phyloP scores from a whole-genome alignment of 2,888 invertebrate genomes.

The Carabus problematicus region DNA sequence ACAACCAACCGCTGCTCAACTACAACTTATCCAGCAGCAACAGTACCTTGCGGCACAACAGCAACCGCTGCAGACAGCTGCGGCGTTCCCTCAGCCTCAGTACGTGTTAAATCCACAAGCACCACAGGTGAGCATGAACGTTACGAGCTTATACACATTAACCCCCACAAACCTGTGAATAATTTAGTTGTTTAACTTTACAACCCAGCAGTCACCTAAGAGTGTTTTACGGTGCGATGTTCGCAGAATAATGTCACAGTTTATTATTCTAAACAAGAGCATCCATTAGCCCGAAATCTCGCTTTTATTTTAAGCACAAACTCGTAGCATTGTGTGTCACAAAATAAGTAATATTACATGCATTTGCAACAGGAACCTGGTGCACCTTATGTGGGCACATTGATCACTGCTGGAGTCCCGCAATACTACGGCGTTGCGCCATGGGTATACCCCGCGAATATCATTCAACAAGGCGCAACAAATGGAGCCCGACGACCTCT shows the following conservation, averaged over 20 bases:
- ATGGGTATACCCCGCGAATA: constrained; percentile 87
- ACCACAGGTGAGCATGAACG: constrained; percentile 56
- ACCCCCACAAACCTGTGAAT: too few relatives aligned
- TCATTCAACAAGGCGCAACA: constrained; percentile 72
- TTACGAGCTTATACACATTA: too few relatives aligned
- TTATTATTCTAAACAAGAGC: too few relatives aligned
- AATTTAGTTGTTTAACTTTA: too few relatives aligned
- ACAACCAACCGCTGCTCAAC: constrained; percentile 72
- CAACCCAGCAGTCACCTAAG: too few relatives aligned
- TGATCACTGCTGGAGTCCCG: constrained; percentile 83
- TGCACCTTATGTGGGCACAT: constrained; percentile 81
- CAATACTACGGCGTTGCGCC: constrained; percentile 92
- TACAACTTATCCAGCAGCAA: constrained; percentile 77
- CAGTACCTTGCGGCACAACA: constrained; percentile 77
- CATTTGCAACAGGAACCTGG: constrained; percentile 48
- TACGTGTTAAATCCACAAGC: constrained; percentile 83
- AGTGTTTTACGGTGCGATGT: too few relatives aligned
- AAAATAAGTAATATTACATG: too few relatives aligned
- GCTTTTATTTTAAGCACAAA: too few relatives aligned
- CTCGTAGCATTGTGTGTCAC: too few relatives aligned
- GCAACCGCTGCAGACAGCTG: constrained; percentile 67
- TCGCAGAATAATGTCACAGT: too few relatives aligned
- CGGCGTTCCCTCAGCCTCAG: constrained; percentile 80
- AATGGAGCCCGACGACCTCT: constrained; percentile 76
- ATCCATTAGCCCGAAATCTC: too few relatives aligned